Base-by-base conservation (phyloP, 2,113 vertebrate species). In the Pelmatolapia mariae region DNA sequence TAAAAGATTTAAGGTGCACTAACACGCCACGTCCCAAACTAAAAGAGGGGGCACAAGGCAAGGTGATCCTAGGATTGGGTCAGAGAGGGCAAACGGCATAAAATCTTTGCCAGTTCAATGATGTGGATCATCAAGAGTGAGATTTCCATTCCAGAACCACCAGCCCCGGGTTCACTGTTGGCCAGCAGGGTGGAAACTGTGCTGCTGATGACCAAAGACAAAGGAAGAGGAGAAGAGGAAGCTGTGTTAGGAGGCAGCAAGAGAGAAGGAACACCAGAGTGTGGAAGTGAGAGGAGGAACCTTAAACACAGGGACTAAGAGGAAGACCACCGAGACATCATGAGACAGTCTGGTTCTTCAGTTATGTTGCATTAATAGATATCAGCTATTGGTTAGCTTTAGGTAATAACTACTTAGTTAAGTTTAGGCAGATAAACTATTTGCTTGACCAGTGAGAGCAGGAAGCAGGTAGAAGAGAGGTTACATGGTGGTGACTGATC, bases 101-200 rank as follows among this genome's bases (percentile, higher is more conserved):
- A 68, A 68, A 68, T 2, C 33, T 38, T 40, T 68, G 19, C 3
- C 63, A 2, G 19, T 40, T 68, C 36, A 68, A 68, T 40, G 10
- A 2, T 40, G 63, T 40, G 33, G 63, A 22, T 68, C 11, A 68
- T 0, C 63, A 68, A 40, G 33, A 68, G 19, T 40, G 33, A 68
- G 33, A 22, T 68, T 68, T 68, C 11, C 61, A 29, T 56, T 56
- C 22, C 22, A 56, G 54, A 57, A 57, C 22, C 54, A 63, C 16
- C 11, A 0, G 36, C 1, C 0, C 19, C 0, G 5, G n/a, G 38
- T 71, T 24, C 38, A 1, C 66, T 71, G 38, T 0, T 71, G 66
- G 12, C 38, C 36, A 43, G 36, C 38, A 24, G 36, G 2, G n/a
- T 71, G 66, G 66, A 43, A 71, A 43, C n/a, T 71, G 36, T 43